A percentile compares a stretch with the other conserved stretches of the same genome.
These are phyloP conservation scores for Xanthostigma xanthostigma DNA, from an alignment of 2,888 invertebrate genomes.

Conservation along the genomic window DNA sequence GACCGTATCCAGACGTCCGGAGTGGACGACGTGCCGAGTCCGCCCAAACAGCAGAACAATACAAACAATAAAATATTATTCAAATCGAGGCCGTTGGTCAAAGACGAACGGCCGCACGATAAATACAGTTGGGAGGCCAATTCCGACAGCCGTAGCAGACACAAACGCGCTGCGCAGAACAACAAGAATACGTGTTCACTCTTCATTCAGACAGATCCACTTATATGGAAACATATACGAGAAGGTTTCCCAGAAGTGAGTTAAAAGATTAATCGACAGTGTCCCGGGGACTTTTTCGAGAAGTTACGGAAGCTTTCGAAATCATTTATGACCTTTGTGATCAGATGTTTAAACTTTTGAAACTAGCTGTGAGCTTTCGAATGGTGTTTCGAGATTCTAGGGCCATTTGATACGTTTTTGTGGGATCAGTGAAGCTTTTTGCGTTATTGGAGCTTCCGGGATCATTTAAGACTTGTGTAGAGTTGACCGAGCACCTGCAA, in stretches of 20 bases:
- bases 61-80: constrained; percentile 11
- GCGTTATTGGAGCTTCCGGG: no score
- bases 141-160: constrained; percentile 19
- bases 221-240: constrained; percentile 90
- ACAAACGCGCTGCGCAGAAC: constrained; percentile 38
- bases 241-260: constrained; percentile 67
- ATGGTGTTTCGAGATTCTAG: not conserved
- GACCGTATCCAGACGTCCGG: constrained; percentile 71
- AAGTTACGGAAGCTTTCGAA: not conserved
- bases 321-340: not conserved
- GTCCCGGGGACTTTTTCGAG: not conserved
- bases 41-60: constrained; percentile 10
- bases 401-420: no score
- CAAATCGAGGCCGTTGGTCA: constrained; percentile 18
- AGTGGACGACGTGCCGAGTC: constrained; percentile 34
- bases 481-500: no score
- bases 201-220: constrained; percentile 95
- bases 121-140: constrained; percentile 72
- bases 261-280: constrained; percentile 8
- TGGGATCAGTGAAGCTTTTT: no score
- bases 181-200: constrained; percentile 84
- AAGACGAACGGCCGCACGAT: constrained; percentile 39
- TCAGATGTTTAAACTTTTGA: not conserved
- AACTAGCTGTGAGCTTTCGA: not conserved
- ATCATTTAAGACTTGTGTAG: no score